Evolutionary conservation across 1,140 invertebrate genomes (phyloP), one percentile per base, ranked within the genome.

Genomic region (Acromyrmex echinatior): DNA sequence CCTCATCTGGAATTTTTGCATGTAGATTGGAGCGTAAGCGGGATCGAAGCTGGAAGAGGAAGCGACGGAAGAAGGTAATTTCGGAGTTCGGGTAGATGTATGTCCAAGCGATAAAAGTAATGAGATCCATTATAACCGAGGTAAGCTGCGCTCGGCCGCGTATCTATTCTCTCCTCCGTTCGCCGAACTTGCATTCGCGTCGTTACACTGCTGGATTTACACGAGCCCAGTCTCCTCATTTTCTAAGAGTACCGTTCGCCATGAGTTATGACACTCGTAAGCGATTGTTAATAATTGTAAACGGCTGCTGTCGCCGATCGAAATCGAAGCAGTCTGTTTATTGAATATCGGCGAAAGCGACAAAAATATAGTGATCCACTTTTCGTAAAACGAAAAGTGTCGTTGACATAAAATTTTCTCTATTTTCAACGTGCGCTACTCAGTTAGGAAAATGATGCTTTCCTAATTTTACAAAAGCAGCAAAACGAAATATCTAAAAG

Each of bases 61-160:
- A 65, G 66, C 45, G 56, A 25, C 25, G 71, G 65, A 81, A 88
- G 92, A 91, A 88, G 92, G 93, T 91, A 94, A 94, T 94, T 94
- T 94, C 92, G 88, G 65, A 93, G 92, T 93, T 92, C 66, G 86
- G 87, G 80, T 93, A 91, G 92, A 95, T 94, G 93, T 94, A 94
- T 93, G 94, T 93, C 91, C 92, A 77, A 78, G 92, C 94, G 93
- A 95, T 95, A 95, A 95, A 95, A 95, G 94, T 95, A 95, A 95
- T 93, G 94, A 95, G 94, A 94, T 95, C 93, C 94, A 94, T 95
- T 94, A 95, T 95, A 94, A 94, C 92, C 65, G 88, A 92, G 92
- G 92, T 94, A 92, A 93, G 91, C 89, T 90, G 92, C 63, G 63
- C 63, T 90, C 88, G 35, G 31, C 87, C 91, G 89, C 87, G 90